Evolutionary conservation across 1,140 invertebrate species (phyloP), one percentile per base, ranked within the genome.

Genomic region (Contarinia nasturtii): DNA sequence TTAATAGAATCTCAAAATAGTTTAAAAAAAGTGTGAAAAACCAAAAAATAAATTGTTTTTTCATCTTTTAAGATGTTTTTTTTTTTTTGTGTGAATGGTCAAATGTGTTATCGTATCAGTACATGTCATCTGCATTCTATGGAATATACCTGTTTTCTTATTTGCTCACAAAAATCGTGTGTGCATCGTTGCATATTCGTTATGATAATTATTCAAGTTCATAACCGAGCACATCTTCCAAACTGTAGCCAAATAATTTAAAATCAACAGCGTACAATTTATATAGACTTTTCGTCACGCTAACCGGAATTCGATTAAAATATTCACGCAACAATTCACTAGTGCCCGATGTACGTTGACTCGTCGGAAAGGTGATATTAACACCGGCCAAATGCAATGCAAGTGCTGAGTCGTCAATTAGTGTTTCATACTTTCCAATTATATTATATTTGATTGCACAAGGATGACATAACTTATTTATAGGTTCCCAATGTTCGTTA

Each of bases 401-500:
- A 49, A 77, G 68, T 1, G 76, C 67, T 0, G 77, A 74, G 63
- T 87, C 82, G 48, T 78, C 75, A 34, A 76, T 60, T 5, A 89
- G 60, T 0, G 78, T 80, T 58, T 79, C 77, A 62, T 79, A 80
- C 70, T 79, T 79, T 64, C 89, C 89, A 48, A 94, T 78, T 58
- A 90, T 77, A 59, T 88, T 84, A 65, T 92, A 95, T 57, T 83
- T 79, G 43, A 94, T 73, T n/a, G 71, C 60, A 61, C 91, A 95
- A 0, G 89, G 89, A 57, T 84, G 77, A 59, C 91, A 95, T 8
- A 93, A 66, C 44, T 80, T 75, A 49, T 75, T 69, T 50, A 88
- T 80, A 0, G 86, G 77, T 56, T 77, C 75, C 90, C 90, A 94
- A 57, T 95, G 91, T 57, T 93, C 89, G 60, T 91, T 91, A 41